Conservation (phyloP, 2,113 vertebrate genomes). For the Oryzias celebensis region DNA sequence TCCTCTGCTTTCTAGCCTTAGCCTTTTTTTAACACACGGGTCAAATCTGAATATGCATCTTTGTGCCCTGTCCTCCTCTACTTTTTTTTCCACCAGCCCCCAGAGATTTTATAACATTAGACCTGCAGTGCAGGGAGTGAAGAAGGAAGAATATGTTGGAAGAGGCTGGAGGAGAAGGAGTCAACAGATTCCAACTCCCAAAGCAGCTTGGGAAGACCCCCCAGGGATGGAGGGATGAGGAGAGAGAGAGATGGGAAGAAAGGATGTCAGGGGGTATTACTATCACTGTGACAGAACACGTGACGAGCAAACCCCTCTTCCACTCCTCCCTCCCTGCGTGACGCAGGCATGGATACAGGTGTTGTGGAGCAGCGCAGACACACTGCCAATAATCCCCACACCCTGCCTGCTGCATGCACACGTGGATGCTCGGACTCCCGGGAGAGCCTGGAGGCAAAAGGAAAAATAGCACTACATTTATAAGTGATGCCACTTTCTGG, state of each 20-base stretch:
- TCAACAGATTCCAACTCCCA: conserved; percentile 77
- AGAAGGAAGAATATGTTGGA: conserved; percentile 56
- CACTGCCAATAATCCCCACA: conserved; percentile 10
- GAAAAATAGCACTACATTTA: conserved; percentile 43
- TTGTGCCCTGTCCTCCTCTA: conserved; percentile 6
- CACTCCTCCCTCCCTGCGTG: background rate
- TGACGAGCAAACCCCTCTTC: conserved; percentile 30
- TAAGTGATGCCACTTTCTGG: conserved; percentile 26
- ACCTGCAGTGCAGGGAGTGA: conserved; percentile 49
- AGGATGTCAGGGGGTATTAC: conserved; percentile 76
- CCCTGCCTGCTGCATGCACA: conserved; percentile 14
- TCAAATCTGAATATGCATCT: conserved; percentile 32
- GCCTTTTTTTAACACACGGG: conserved; percentile 19
- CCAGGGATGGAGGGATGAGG: conserved; percentile 66
- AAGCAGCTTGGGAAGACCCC: conserved; percentile 60
- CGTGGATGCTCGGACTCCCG: conserved; percentile 35
- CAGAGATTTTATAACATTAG: conserved; percentile 69
- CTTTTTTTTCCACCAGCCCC: conserved; percentile 10
- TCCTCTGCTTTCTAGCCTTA: background rate
- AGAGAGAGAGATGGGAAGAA: conserved; percentile 54
- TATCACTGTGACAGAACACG: conserved; percentile 72
- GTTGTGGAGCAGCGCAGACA: conserved; percentile 25
- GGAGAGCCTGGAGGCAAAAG: conserved; percentile 44
- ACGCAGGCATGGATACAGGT: conserved; percentile 40
- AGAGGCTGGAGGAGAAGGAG: conserved; percentile 67